Evolutionary conservation across 64 coral and sea anemone species (phyloP).

Genomic region (Actinia tenebrosa): DNA sequence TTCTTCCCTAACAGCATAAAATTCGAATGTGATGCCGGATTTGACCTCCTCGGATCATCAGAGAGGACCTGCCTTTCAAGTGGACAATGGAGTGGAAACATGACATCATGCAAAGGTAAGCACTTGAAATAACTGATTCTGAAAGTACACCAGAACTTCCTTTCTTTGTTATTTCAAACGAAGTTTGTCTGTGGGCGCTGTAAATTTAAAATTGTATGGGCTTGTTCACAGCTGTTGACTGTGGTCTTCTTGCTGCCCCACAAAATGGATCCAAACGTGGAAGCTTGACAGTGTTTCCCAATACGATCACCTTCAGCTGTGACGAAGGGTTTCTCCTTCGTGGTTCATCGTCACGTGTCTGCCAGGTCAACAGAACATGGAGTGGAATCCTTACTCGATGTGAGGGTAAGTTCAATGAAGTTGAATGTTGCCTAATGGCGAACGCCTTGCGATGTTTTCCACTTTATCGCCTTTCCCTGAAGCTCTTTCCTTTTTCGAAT

Average conservation of each 20-base stretch:
- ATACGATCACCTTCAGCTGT: conserved; percentile 23
- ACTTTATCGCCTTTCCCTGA: not conserved
- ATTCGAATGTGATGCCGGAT: conserved; percentile 27
- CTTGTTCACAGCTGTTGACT: not conserved
- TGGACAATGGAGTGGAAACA: conserved; percentile 35
- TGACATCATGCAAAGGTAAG: conserved; percentile 28
- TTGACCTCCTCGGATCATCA: conserved; percentile 19
- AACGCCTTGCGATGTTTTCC: too few species aligned
- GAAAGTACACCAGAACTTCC: not conserved
- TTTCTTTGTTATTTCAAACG: too few species aligned
- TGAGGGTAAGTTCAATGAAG: not conserved
- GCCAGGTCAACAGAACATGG: conserved; percentile 42
- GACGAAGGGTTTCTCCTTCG: conserved; percentile 57
- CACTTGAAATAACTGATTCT: not conserved
- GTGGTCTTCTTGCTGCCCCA: not conserved
- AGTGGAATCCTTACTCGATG: conserved; percentile 37
- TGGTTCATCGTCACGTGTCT: conserved; percentile 33
- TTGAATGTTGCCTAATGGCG: not conserved
- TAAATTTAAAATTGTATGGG: not conserved
- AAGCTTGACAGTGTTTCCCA: not conserved
- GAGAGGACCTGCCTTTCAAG: conserved; percentile 7
- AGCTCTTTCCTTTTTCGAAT: too few species aligned
- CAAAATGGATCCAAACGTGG: not conserved
- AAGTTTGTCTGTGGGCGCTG: not conserved
- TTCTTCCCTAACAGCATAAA: conserved; percentile 11